Base-by-base conservation (phyloP, 2,113 vertebrate genomes). In the Mormyrus lacerda region DNA sequence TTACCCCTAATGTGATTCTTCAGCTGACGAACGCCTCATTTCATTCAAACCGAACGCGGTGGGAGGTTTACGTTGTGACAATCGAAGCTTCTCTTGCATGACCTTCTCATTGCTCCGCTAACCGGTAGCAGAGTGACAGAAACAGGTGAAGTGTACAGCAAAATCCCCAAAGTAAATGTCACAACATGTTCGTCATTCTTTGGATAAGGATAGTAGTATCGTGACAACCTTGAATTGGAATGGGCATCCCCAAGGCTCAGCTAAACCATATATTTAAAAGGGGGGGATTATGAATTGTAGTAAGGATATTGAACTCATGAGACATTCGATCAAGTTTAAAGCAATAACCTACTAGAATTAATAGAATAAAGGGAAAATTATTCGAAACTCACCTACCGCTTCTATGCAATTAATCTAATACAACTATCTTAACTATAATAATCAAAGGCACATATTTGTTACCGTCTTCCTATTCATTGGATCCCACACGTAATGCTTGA, bases 101-200 rank as follows among this genome's bases (percentile, higher is more conserved):
- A 91, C 85, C 90, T 91, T 91, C 88, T 31, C 35, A 76, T 45
- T 48, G 69, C n/a, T 47, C 86, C 27, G 35, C 51, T 11, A 51
- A 55, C 24, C 61, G 13, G 53, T 50, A 10, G 50, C 42, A 11
- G 90, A 90, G 76, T 89, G 90, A 90, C 88, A 89, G 89, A 87
- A 82, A n/a, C 90, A 91, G 90, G 90, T 89, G 87, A 91, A 17
- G 76, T 10, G 50, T 17, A 47, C 83, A 87, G 53, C 86, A 88
- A 89, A 87, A 89, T 55, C 89, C 45, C 53, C 42, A 35, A 31
- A 84, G 24, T 35, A 82, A 90, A 87, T 89, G 85, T 90, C 90
- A 88, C 89, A 85, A 89, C 69, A 84, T 69, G 90, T 19, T 85
- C 31, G 85, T 53, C 73, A 55, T 89, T 24, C 76, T 88, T 45